phyloP scores from a whole-genome alignment of 2,888 invertebrate genomes.

The Ormyrus pomaceus region DNA sequence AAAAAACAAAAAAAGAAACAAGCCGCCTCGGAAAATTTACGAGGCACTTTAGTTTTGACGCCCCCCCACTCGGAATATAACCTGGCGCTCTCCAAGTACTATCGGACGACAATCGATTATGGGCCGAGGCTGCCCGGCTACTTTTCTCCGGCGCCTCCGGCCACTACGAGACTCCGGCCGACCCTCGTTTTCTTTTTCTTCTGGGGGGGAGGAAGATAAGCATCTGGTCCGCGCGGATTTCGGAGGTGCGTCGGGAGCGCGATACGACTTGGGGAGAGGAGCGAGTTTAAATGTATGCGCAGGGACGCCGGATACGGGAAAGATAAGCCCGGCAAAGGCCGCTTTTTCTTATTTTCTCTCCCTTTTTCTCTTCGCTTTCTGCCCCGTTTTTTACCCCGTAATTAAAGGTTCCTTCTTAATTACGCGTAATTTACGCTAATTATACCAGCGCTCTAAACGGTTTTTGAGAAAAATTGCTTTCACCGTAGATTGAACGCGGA shows the following conservation, averaged over 20 bases:
- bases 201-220: not conserved
- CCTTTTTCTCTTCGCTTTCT: too few relatives aligned
- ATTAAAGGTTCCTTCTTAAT: too few relatives aligned
- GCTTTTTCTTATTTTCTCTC: too few relatives aligned
- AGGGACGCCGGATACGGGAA: not conserved
- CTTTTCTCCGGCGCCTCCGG: not conserved
- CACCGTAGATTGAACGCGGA: too few relatives aligned
- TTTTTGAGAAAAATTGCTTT: too few relatives aligned
- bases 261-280: slow-evolving; percentile 18
- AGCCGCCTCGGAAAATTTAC: slow-evolving; percentile 23
- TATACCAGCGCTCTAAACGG: too few relatives aligned
- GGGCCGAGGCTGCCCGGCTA: not conserved
- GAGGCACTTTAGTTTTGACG: slow-evolving; percentile 49
- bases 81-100: slow-evolving; percentile 4
- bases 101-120: slow-evolving; percentile 32
- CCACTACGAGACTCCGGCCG: not conserved
- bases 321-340: not conserved
- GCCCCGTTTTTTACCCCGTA: too few relatives aligned
- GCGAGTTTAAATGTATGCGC: slow-evolving; percentile 33
- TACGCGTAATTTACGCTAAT: too few relatives aligned
- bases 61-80: slow-evolving; percentile 16
- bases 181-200: not conserved
- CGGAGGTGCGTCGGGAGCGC: slow-evolving; percentile 18
- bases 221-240: slow-evolving; percentile 4
- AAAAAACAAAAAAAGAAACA: not conserved